Conservation (phyloP, 1,140 invertebrate species). For the Trypoxylus dichotomus region DNA sequence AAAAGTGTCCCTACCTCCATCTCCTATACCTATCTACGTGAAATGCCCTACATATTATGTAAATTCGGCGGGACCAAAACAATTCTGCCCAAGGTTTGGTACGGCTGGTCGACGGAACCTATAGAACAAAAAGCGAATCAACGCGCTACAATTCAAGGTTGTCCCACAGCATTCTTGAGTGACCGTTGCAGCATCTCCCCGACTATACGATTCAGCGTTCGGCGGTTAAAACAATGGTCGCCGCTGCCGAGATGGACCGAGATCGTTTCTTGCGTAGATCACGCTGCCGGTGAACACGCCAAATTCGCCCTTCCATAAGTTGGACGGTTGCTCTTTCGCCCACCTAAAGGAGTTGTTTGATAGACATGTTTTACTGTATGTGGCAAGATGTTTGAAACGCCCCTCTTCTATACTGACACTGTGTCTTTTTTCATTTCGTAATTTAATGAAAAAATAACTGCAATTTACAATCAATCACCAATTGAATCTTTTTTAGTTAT, state of each 20-base stretch:
- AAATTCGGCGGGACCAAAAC: slow-evolving; percentile 26
- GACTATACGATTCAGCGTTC: not conserved
- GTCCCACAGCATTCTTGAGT: slow-evolving; percentile 30
- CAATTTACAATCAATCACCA: too few relatives aligned
- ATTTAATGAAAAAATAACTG: too few relatives aligned
- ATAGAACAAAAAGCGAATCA: slow-evolving; percentile 29
- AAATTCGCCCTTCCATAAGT: not conserved
- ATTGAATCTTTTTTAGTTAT: too few relatives aligned
- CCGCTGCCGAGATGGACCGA: not conserved
- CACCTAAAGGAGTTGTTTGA: too few relatives aligned
- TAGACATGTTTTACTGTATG: too few relatives aligned
- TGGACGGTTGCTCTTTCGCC: not conserved
- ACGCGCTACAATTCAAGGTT: slow-evolving; percentile 29
- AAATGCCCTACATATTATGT: slow-evolving; percentile 29
- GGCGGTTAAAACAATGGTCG: slow-evolving; percentile 15
- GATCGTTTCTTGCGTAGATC: slow-evolving; percentile 1
- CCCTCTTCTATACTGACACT: too few relatives aligned
- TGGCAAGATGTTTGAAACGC: too few relatives aligned
- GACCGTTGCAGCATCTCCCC: slow-evolving; percentile 29
- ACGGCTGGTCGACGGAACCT: slow-evolving; percentile 2
- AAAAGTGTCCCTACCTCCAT: not conserved
- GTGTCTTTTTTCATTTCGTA: too few relatives aligned
- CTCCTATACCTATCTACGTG: not conserved
- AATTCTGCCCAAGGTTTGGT: not conserved
- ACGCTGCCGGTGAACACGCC: not conserved